Base-by-base conservation (phyloP, 2,888 invertebrate species). In the Zygaena filipendulae region DNA sequence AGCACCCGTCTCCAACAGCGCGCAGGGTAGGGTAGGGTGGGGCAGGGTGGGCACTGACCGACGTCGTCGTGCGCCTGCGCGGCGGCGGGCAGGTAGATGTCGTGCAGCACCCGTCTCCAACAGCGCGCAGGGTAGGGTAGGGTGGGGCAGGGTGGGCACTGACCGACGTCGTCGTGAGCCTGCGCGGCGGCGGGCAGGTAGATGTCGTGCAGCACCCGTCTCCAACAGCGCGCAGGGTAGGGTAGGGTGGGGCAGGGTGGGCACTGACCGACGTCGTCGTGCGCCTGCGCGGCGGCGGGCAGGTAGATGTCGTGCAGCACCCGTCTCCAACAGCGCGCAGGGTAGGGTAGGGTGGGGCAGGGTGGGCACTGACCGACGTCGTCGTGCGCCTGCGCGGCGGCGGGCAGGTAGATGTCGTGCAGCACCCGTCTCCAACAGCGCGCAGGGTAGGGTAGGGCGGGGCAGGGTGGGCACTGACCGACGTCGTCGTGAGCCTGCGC, bases 1-100 rank as follows among this genome's bases (percentile, higher is more conserved):
- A 97, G 92, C 10, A 97, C 90, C 45, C 92, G n/a, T n/a, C n/a
- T n/a, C 84, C 95, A 95, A 95, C n/a, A 95, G 84, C 49, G 90
- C 90, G 29, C 74, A 67, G 43, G 85, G 82, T 26, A 99, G 82
- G 84, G 31, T 84, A 84, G 3, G 88, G 88, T 10, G 93, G 87
- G 52, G 87, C 88, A 10, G 86, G n/a, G n/a, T n/a, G n/a, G n/a
- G 4, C 3, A 52, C 62, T 47, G 2, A 71, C 74, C 72, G 21
- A 62, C 58, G 13, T 71, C 71, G 0, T 54, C 53, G 11, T 58
- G 58, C 2, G 72, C 90, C 42, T 86, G 84, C 60, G 94, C 92
- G 10, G 95, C 93, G 2, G 97, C 95, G 3, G 97, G 96, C 44
- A 98, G 83, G 68, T 97, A 97, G 50, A 99, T 91, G 58, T 87